A percentile compares a stretch with the other conserved stretches of the same genome.
Conservation (phyloP, 2,888 invertebrate species). For the Eutolmus rufibarbis region DNA sequence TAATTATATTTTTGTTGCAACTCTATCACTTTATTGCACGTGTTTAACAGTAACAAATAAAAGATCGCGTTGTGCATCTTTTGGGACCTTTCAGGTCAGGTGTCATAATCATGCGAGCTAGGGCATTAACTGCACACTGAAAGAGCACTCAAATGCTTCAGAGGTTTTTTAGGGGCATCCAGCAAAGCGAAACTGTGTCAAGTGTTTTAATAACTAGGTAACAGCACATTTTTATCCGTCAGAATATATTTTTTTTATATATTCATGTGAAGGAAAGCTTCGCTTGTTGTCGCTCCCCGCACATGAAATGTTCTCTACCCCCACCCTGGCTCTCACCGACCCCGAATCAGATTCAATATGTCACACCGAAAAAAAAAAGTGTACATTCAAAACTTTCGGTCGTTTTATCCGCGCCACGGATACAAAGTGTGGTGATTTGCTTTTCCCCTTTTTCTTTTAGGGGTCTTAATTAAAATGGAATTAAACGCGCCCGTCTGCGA, state of each 20-base stretch:
- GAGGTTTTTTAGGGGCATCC: background rate
- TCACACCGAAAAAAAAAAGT: background rate
- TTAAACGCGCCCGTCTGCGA: background rate
- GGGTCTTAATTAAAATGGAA: background rate
- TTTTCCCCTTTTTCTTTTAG: background rate
- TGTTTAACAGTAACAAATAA: background rate
- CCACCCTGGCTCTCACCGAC: background rate
- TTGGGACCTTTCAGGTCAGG: background rate
- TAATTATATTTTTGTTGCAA: background rate
- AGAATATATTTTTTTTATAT: background rate
- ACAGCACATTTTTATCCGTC: conserved; percentile 22
- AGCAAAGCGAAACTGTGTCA: conserved; percentile 29
- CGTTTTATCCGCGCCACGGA: background rate
- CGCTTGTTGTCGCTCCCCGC: background rate
- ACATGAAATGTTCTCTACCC: background rate
- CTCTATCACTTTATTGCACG: background rate
- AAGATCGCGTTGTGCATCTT: background rate
- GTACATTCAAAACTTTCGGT: background rate
- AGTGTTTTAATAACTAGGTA: conserved; percentile 42
- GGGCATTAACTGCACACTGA: background rate
- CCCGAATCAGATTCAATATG: background rate
- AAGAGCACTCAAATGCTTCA: background rate
- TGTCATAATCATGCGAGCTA: background rate
- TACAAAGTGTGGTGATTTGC: background rate
- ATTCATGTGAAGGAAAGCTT: conserved; percentile 5